Evolutionary conservation across 2,888 invertebrate species (phyloP).

Genomic region (Clusia tigrina): DNA sequence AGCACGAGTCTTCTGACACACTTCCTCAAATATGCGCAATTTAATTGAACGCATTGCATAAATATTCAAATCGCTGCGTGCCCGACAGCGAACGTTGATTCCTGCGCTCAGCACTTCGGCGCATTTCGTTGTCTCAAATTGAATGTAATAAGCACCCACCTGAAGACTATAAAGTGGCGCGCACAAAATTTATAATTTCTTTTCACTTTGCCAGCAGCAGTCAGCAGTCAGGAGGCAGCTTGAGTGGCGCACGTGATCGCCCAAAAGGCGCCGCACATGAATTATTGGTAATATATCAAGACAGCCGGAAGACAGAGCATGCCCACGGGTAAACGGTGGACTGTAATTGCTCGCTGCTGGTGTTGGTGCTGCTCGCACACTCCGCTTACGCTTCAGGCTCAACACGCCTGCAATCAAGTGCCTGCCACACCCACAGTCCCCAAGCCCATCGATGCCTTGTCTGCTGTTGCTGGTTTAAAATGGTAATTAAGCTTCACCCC

Average conservation of each 20-base stretch:
- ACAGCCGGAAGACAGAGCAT: neutral
- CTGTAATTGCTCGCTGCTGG: neutral
- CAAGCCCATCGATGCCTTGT: constrained; percentile 12
- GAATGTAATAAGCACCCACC: constrained; percentile 55
- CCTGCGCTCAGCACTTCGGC: constrained; percentile 51
- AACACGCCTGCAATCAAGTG: constrained; percentile 2
- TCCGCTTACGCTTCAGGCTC: neutral
- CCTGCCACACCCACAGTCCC: neutral
- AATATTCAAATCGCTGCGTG: constrained; percentile 46
- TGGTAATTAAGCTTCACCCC: neutral
- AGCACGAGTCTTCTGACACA: too few species aligned
- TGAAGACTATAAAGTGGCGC: constrained; percentile 45
- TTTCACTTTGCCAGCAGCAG: neutral
- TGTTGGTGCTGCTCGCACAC: neutral
- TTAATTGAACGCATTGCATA: constrained; percentile 56
- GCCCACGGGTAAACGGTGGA: neutral
- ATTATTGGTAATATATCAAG: constrained; percentile 56
- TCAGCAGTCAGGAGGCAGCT: neutral
- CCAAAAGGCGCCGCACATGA: constrained; percentile 44
- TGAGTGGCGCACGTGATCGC: neutral
- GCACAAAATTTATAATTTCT: constrained; percentile 47
- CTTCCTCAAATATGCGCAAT: constrained; percentile 47
- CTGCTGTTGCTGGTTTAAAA: constrained; percentile 29
- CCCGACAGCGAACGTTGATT: constrained; percentile 35
- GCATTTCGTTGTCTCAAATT: constrained; percentile 57